These are phyloP conservation scores for Numenius phaeopus DNA, from an alignment of 2,797 vertebrate genomes.

Conservation along the genomic window DNA sequence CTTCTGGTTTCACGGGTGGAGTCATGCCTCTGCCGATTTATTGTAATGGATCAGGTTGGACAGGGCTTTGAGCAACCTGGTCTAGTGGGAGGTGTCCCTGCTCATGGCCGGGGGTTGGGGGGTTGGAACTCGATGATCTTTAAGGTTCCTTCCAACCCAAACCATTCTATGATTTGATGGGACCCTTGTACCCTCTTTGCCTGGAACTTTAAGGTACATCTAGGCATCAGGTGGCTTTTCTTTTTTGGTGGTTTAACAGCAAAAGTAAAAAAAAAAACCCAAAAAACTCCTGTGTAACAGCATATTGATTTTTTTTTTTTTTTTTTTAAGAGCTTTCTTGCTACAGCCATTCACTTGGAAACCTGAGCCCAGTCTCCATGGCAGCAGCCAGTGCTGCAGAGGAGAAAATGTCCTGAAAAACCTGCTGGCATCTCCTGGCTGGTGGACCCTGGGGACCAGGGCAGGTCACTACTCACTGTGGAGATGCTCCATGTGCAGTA, in stretches of 20 bases:
- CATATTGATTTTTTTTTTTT: neutral
- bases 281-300: neutral
- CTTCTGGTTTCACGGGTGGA: neutral
- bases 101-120: too few species aligned
- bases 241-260: neutral
- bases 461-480: neutral
- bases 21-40: accelerated
- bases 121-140: too few species aligned
- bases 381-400: neutral
- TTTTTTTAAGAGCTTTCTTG: neutral
- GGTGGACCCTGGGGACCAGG: neutral
- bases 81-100: too few species aligned
- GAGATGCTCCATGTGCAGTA: neutral
- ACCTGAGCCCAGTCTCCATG: neutral
- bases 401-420: neutral
- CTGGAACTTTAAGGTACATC: neutral
- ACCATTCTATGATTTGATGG: neutral
- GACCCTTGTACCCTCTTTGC: neutral
- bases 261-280: neutral
- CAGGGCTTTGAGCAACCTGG: too few species aligned
- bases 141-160: too few species aligned
- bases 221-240: neutral
- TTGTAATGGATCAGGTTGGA: neutral
- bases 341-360: neutral
- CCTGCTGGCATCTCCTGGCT: neutral